Conservation (phyloP, 1,140 invertebrate genomes). For the Cheumatopsyche charites region DNA sequence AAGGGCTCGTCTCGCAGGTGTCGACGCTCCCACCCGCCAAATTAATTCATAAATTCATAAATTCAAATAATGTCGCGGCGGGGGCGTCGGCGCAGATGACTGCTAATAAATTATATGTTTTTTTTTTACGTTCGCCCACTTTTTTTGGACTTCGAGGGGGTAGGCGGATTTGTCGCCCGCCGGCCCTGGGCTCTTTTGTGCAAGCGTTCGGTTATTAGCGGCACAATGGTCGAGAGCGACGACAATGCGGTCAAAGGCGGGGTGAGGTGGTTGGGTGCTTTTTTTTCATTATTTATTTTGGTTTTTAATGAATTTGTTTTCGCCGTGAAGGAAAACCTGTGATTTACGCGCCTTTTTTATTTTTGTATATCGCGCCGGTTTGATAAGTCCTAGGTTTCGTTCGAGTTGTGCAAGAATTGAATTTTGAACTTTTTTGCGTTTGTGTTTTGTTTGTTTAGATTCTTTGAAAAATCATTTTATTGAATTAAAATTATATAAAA, state of each 20-base stretch:
- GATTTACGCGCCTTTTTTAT: too few species aligned
- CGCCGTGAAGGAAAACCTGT: too few species aligned
- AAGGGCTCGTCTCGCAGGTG: slow-evolving; percentile 37
- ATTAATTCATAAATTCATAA: slow-evolving; percentile 49
- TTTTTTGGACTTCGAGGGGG: not conserved
- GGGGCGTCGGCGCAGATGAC: slow-evolving; percentile 31
- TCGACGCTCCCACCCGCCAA: slow-evolving; percentile 38
- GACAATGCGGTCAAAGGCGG: slow-evolving; percentile 29
- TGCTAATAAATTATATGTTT: slow-evolving; percentile 47
- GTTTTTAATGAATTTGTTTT: too few species aligned
- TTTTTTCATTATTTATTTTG: too few species aligned
- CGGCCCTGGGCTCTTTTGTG: slow-evolving; percentile 20
- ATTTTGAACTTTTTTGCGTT: too few species aligned
- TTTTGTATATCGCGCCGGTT: too few species aligned
- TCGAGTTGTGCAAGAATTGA: too few species aligned
- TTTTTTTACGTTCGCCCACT: slow-evolving; percentile 37
- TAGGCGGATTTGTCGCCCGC: not conserved
- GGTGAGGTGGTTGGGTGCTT: too few species aligned
- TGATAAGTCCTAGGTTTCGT: too few species aligned
- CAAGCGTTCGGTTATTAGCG: slow-evolving; percentile 45
- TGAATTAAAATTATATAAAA: too few species aligned
- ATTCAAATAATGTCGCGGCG: slow-evolving; percentile 47
- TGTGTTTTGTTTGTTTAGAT: too few species aligned
- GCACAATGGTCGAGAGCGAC: slow-evolving; percentile 44
- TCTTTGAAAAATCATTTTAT: too few species aligned